Percentiles rank a stretch among this genome's conserved stretches.
These are phyloP conservation scores for Nipponacmea schrenckii DNA, from an alignment of 2,888 invertebrate species.

Conservation along the genomic window DNA sequence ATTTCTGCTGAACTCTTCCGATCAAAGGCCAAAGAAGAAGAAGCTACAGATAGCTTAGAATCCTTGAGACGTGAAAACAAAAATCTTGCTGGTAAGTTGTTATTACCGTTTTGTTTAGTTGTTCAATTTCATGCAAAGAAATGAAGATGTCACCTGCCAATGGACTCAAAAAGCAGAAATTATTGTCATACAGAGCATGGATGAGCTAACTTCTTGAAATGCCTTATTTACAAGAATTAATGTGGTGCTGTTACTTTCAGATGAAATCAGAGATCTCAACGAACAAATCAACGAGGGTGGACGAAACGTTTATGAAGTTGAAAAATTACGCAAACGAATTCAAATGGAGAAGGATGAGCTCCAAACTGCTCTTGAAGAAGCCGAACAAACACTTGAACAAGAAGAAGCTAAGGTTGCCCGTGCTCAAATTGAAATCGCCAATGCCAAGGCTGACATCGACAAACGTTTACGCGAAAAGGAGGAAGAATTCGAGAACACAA, in stretches of 20 bases:
- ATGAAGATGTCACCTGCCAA: no score
- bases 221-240: no score
- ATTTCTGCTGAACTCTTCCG: conserved; percentile 99
- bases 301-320: conserved; percentile 98
- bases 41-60: conserved; percentile 95
- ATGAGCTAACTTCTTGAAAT: no score
- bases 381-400: conserved; percentile 97
- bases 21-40: conserved; percentile 94
- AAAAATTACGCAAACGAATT: conserved; percentile 96
- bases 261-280: conserved; percentile 98
- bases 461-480: conserved; percentile 99
- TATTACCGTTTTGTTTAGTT: not conserved
- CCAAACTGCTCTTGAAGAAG: conserved; percentile 97
- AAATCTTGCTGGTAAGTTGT: conserved; percentile 74
- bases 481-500: conserved; percentile 98
- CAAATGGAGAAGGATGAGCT: conserved; percentile 99
- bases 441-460: conserved; percentile 99
- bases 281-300: conserved; percentile 99
- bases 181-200: no score
- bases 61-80: conserved; percentile 98
- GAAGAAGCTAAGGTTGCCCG: conserved; percentile 93
- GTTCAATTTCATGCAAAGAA: not conserved
- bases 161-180: no score
- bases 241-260: not conserved
- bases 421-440: conserved; percentile 94